Conservation (phyloP, 2,888 invertebrate genomes). For the Trichogramma evanescens region DNA sequence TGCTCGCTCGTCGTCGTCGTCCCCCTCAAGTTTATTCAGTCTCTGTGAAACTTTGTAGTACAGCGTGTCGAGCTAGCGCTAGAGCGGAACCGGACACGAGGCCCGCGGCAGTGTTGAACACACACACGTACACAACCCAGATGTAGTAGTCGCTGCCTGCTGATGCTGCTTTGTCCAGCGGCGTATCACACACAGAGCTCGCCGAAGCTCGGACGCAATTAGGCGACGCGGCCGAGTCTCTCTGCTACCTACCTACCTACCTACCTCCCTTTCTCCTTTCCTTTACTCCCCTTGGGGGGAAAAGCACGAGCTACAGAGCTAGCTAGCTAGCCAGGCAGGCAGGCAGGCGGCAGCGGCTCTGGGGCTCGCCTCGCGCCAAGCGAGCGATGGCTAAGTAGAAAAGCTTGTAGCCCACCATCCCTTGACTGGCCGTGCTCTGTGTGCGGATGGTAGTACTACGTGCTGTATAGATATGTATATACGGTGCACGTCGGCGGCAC, state of each 20-base stretch:
- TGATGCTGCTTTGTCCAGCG: slow-evolving; percentile 3
- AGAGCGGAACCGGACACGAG: slow-evolving; percentile 31
- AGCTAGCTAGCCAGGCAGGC: too few species aligned
- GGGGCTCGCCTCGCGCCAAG: slow-evolving; percentile 36
- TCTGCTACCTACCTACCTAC: slow-evolving; percentile 9
- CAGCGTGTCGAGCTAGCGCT: slow-evolving; percentile 42
- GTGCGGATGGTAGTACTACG: too few species aligned
- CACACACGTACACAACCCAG: slow-evolving; percentile 41
- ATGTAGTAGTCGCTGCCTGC: neutral
- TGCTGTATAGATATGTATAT: too few species aligned
- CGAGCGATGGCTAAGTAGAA: slow-evolving; percentile 46
- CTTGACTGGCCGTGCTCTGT: slow-evolving; percentile 1
- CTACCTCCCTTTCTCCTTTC: slow-evolving; percentile 1
- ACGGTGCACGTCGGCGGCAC: neutral
- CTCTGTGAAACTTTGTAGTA: slow-evolving; percentile 46
- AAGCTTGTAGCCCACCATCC: slow-evolving; percentile 40
- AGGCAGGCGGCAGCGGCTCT: neutral
- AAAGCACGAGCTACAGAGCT: too few species aligned
- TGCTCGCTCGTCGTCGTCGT: neutral
- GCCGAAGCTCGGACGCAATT: slow-evolving; percentile 47
- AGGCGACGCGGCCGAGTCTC: slow-evolving; percentile 40
- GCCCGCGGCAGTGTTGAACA: slow-evolving; percentile 35
- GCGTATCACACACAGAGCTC: slow-evolving; percentile 24
- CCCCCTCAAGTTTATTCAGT: slow-evolving; percentile 45
- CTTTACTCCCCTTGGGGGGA: neutral